These are phyloP conservation scores for Pterocles burchelli DNA, from an alignment of 2,113 vertebrate genomes.

Conservation along the genomic window DNA sequence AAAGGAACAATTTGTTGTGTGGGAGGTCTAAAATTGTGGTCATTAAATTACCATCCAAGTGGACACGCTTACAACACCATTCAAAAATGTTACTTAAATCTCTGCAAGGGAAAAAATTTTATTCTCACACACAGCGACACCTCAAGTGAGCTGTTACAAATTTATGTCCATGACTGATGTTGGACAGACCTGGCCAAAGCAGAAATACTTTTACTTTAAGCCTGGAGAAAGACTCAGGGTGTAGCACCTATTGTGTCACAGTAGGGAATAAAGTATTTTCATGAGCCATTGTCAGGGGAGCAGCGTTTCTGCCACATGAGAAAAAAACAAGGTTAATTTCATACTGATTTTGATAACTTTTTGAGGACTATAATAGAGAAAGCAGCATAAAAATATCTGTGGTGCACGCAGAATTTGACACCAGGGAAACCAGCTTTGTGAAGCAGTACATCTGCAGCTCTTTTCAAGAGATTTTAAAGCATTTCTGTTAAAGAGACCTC, in stretches of 20 bases:
- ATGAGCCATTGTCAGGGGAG: slow-evolving; percentile 30
- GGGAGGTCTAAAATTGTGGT: slow-evolving; percentile 52
- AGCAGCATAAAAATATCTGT: slow-evolving; percentile 44
- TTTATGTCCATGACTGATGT: not conserved
- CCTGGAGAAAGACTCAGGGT: not conserved
- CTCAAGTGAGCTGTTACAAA: not conserved
- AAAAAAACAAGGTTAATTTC: slow-evolving; percentile 70
- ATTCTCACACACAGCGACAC: not conserved
- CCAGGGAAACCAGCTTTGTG: slow-evolving; percentile 47
- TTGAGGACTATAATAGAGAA: slow-evolving; percentile 39
- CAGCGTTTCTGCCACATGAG: slow-evolving; percentile 20
- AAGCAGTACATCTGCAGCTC: slow-evolving; percentile 26
- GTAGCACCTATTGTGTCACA: slow-evolving; percentile 26
- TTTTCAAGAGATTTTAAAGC: slow-evolving; percentile 59
- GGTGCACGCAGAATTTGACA: not conserved
- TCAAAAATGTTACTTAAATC: slow-evolving; percentile 56
- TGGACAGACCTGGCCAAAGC: not conserved
- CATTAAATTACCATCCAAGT: slow-evolving; percentile 65
- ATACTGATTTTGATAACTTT: slow-evolving; percentile 53
- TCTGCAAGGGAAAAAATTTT: not conserved
- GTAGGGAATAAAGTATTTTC: slow-evolving; percentile 27
- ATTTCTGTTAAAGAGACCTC: slow-evolving; percentile 53
- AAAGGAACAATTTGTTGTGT: slow-evolving; percentile 68
- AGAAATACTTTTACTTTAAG: slow-evolving; percentile 35
- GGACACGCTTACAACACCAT: slow-evolving; percentile 48